These are phyloP conservation scores for Bubo scandiacus DNA, from an alignment of 2,113 vertebrate genomes.

Conservation along the genomic window DNA sequence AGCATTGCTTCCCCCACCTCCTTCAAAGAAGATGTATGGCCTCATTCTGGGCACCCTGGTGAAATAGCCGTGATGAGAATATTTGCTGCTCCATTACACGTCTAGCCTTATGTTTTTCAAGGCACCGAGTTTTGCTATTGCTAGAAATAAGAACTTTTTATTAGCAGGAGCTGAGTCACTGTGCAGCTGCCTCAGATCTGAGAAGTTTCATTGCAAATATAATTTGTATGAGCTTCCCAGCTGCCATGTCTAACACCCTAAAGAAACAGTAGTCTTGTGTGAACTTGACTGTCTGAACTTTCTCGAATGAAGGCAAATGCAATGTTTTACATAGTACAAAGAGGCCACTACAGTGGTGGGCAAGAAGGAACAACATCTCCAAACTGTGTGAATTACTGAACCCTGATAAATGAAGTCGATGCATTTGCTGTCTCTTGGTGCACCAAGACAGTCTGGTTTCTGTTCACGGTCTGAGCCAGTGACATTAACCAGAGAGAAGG, in stretches of 20 bases:
- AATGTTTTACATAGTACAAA: accelerated
- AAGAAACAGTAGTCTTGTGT: background rate
- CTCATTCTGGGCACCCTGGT: background rate
- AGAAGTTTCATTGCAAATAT: background rate
- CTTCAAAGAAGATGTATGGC: background rate
- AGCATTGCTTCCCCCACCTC: background rate
- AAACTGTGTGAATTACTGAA: background rate
- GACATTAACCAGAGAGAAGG: background rate
- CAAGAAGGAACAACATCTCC: no score
- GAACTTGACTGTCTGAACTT: background rate
- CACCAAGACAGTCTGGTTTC: background rate
- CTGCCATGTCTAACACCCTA: background rate
- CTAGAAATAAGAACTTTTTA: background rate
- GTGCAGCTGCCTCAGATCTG: background rate
- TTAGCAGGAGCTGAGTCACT: background rate
- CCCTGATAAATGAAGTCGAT: no score
- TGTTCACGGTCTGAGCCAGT: background rate
- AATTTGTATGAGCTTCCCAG: background rate
- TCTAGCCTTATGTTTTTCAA: background rate
- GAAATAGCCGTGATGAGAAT: background rate
- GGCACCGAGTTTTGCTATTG: background rate
- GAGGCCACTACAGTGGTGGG: accelerated
- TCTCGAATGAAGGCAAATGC: background rate
- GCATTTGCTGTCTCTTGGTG: background rate
- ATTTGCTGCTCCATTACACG: background rate